Conservation (phyloP, 2,888 invertebrate genomes). For the Dynastes tityus region DNA sequence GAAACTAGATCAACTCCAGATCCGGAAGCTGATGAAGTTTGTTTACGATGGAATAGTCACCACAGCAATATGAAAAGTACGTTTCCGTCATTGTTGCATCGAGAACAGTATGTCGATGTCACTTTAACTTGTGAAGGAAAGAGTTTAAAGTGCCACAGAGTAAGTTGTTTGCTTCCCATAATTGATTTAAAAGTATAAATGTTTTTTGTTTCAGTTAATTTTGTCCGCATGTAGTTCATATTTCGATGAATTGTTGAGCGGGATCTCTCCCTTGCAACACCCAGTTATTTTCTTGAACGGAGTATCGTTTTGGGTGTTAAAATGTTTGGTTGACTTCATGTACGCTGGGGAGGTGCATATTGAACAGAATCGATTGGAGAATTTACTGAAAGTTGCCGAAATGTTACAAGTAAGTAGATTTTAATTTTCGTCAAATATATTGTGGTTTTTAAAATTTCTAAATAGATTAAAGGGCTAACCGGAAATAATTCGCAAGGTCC, state of each 20-base stretch:
- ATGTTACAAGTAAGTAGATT: constrained; percentile 60
- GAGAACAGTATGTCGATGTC: constrained; percentile 73
- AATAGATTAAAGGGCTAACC: constrained; percentile 67
- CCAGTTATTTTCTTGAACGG: constrained; percentile 72
- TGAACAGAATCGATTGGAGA: constrained; percentile 69
- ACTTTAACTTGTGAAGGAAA: constrained; percentile 74
- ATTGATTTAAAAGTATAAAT: neutral
- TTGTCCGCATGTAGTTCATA: constrained; percentile 72
- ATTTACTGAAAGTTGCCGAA: constrained; percentile 71
- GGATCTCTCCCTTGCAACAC: constrained; percentile 70
- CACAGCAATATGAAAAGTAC: constrained; percentile 73
- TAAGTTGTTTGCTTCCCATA: constrained; percentile 55
- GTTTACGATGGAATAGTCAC: constrained; percentile 74
- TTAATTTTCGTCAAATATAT: too few species aligned
- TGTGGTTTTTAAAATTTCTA: neutral
- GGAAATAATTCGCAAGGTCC: constrained; percentile 54
- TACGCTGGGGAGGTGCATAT: constrained; percentile 73
- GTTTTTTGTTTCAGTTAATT: constrained; percentile 66
- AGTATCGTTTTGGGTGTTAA: constrained; percentile 72
- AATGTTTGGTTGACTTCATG: constrained; percentile 72
- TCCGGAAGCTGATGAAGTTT: constrained; percentile 64
- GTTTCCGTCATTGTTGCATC: constrained; percentile 71
- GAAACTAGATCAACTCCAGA: constrained; percentile 25
- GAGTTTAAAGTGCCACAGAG: constrained; percentile 73
- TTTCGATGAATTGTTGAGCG: constrained; percentile 71